A percentile compares a stretch with the other conserved stretches of the same genome.
These are phyloP conservation scores for Notechis scutatus DNA, from an alignment of 2,113 vertebrate species.

Conservation along the genomic window DNA sequence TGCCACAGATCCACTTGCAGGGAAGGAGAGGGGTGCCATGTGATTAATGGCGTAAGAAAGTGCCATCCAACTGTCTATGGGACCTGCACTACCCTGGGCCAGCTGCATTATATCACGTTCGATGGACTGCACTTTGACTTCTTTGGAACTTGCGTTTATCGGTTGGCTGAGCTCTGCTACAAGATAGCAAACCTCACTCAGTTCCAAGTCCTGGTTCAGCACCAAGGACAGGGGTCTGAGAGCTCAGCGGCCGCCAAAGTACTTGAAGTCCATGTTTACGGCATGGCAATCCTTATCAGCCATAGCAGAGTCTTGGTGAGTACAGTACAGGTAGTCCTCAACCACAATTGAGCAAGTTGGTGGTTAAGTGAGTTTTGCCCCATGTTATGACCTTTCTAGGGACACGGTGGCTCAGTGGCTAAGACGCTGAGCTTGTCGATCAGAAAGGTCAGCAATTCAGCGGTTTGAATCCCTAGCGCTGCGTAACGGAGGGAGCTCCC, in stretches of 20 bases:
- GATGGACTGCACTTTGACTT: conserved; percentile 63
- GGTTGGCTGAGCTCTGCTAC: conserved; percentile 58
- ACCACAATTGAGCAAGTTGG: not conserved
- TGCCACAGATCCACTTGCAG: conserved; percentile 57
- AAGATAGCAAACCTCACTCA: conserved; percentile 40
- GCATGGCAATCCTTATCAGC: conserved; percentile 59
- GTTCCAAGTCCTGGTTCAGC: conserved; percentile 72
- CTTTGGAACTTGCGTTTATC: conserved; percentile 69
- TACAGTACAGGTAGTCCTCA: not conserved
- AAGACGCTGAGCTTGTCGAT: no score
- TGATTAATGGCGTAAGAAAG: conserved; percentile 46
- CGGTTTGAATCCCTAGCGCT: no score
- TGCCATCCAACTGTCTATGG: conserved; percentile 55
- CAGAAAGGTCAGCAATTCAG: no score
- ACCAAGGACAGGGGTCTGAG: conserved; percentile 70
- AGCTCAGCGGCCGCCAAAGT: conserved; percentile 69
- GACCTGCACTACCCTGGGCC: conserved; percentile 59
- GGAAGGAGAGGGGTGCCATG: conserved; percentile 50
- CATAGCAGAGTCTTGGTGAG: conserved; percentile 72
- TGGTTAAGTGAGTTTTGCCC: not conserved
- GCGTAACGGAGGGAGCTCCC: no score
- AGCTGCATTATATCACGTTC: conserved; percentile 67
- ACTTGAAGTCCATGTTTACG: conserved; percentile 62
- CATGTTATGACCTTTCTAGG: not conserved
- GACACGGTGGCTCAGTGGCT: no score